Conservation (phyloP, 2,888 invertebrate genomes). For the Gastrophysa polygoni region DNA sequence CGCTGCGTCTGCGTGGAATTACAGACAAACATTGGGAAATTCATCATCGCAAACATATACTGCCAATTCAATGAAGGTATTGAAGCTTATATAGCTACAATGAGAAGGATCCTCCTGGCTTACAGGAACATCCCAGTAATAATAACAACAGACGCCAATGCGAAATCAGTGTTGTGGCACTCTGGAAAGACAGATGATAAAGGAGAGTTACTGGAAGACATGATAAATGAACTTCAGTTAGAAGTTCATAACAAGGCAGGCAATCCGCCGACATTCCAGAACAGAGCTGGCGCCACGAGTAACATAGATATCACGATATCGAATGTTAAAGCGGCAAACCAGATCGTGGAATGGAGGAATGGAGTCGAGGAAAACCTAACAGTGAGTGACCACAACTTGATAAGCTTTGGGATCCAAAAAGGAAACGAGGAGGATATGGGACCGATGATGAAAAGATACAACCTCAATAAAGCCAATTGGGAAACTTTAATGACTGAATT, state of each 20-base stretch:
- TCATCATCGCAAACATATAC: background rate
- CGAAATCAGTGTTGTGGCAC: conserved; percentile 2
- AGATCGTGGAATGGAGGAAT: background rate
- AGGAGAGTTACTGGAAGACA: background rate
- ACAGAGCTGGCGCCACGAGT: background rate
- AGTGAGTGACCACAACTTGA: conserved; percentile 6
- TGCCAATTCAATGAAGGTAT: conserved; percentile 3
- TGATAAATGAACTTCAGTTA: conserved; percentile 1
- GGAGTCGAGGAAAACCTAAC: background rate
- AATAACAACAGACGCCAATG: conserved; percentile 7
- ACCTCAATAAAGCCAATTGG: background rate
- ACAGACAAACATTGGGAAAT: background rate
- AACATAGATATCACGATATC: conserved; percentile 13
- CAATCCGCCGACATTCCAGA: conserved; percentile 5
- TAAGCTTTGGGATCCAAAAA: background rate
- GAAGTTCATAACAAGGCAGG: background rate
- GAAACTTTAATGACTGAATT: no score
- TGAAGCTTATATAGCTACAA: background rate
- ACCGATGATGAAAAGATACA: background rate
- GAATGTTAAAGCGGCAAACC: background rate
- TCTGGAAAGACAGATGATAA: background rate
- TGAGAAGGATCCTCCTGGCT: background rate
- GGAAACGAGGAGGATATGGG: background rate
- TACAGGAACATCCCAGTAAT: background rate
- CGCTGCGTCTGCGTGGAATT: background rate